Evolutionary conservation across 2,888 invertebrate species (phyloP).

Genomic region (Caenorhabditis macrosperma): DNA sequence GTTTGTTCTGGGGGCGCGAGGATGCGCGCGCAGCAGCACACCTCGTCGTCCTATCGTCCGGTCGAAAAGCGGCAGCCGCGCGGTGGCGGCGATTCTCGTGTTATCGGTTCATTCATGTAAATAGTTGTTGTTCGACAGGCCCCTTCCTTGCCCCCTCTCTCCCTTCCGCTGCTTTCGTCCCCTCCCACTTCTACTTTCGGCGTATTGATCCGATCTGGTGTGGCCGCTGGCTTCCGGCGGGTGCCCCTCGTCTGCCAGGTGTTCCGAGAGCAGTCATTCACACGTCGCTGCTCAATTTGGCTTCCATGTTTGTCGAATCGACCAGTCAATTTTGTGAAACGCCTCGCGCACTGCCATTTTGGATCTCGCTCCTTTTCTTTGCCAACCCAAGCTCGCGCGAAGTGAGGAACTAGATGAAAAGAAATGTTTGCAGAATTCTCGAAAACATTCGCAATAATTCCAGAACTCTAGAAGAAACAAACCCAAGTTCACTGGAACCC

Average conservation of each 20-base stretch:
- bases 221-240: constrained; percentile 6
- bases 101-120: constrained; percentile 46
- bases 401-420: too few species aligned
- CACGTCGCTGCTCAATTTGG: constrained; percentile 48
- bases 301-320: constrained; percentile 46
- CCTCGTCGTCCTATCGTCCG: constrained; percentile 12
- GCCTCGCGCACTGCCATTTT: neutral
- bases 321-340: neutral
- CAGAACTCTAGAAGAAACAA: too few species aligned
- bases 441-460: neutral
- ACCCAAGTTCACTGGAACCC: neutral
- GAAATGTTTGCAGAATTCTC: too few species aligned
- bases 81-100: constrained; percentile 8
- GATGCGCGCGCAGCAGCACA: constrained; percentile 37
- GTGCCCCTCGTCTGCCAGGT: constrained; percentile 33
- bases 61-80: constrained; percentile 22
- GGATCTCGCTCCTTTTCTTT: neutral
- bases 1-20: constrained; percentile 41
- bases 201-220: constrained; percentile 8
- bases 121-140: constrained; percentile 43
- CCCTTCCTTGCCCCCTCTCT: neutral
- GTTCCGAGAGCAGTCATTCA: constrained; percentile 45
- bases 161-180: neutral
- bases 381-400: neutral
- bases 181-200: constrained; percentile 7